Evolutionary conservation across 2,797 vertebrate species (phyloP), one percentile per base, ranked within the genome.

Genomic region (Leptoclinus maculatus): DNA sequence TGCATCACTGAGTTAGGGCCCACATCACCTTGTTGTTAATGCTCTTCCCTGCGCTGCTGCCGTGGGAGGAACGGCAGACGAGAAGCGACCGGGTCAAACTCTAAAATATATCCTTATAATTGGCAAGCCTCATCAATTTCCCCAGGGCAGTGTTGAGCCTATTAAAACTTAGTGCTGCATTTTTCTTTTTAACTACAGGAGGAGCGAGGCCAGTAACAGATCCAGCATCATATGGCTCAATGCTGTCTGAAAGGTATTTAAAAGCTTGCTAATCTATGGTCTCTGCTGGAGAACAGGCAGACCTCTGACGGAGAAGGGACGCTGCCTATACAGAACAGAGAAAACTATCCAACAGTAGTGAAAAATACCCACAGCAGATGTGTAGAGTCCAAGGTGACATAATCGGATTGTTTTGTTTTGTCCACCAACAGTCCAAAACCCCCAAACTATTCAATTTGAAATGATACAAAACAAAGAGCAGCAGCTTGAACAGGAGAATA

Each of bases 81-180:
- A 82, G 72, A 78, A 74, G 74, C 19, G 2, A 43, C 70, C 7
- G 32, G 68, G 84, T 90, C 78, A 62, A 81, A 79, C 78, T 78
- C 83, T 71, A 77, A 83, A 81, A 87, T 84, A 83, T 70, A 89
- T 85, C 75, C 75, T 79, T 76, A 82, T 90, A 90, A 92, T 87
- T 90, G 87, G 88, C 93, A 90, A 87, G 82, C 78, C 78, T 85
- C 80, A 91, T 82, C 83, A 72, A 83, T 83, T 88, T 92, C 90
- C 86, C 88, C 19, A 3, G 76, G 80, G 85, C 72, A 71, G 82
- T 2, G 27, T 57, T 82, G 77, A 89, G 83, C 86, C 82, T 88
- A 91, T 91, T 93, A 89, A 90, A 92, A 91, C 82, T 81, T 29
- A 76, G 60, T 56, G 76, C 69, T 58, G 72, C 71, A 71, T 83